A percentile compares a stretch with the other conserved stretches of the same genome.
Conservation (phyloP, 2,113 vertebrate species). For the Corythaeola cristata region DNA sequence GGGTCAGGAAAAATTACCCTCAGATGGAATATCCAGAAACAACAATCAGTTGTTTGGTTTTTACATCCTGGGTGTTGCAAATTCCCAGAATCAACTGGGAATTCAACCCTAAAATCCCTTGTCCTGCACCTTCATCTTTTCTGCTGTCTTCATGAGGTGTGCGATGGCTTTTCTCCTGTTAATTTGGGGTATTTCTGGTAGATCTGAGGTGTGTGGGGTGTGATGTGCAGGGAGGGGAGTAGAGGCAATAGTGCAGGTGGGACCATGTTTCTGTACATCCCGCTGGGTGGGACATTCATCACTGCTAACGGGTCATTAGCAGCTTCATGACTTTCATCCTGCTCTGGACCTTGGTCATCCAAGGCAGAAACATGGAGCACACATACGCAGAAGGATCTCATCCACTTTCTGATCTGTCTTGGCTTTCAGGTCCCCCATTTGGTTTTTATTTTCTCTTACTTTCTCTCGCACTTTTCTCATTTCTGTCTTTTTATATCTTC, state of each 20-base stretch:
- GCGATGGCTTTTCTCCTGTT: not conserved
- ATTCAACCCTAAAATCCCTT: not conserved
- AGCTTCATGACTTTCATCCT: not conserved
- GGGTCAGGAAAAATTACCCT: not conserved
- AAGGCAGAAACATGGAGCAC: not conserved
- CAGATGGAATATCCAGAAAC: not conserved
- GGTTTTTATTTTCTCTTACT: not conserved
- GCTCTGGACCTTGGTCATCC: not conserved
- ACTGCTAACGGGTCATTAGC: not conserved
- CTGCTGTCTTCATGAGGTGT: accelerated
- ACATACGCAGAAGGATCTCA: not conserved
- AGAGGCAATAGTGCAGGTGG: not conserved
- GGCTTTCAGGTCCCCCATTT: not conserved
- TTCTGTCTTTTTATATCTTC: not conserved
- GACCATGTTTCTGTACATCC: not conserved
- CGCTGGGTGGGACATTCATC: accelerated
- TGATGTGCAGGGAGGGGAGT: not conserved
- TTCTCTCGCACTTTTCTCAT: not conserved
- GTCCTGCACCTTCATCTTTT: not conserved
- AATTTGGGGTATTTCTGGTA: not conserved
- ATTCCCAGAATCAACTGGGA: not conserved
- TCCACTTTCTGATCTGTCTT: not conserved
- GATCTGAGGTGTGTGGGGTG: not conserved
- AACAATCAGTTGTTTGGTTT: not conserved
- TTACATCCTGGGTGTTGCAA: not conserved